Conservation (phyloP, 2,797 vertebrate species). For the Falco cherrug region DNA sequence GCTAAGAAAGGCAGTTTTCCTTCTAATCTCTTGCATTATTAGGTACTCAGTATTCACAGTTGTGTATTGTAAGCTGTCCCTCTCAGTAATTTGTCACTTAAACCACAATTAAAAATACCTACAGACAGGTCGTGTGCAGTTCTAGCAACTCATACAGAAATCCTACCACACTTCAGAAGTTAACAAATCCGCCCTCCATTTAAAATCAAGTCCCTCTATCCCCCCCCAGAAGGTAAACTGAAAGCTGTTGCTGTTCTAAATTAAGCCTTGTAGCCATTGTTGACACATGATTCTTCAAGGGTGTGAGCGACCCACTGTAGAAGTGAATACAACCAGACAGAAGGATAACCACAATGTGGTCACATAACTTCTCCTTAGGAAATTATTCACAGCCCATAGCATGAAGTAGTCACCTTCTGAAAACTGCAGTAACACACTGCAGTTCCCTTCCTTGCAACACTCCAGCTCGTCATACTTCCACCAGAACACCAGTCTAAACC, state of each 20-base stretch:
- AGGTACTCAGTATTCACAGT: not conserved
- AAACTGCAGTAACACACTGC: not conserved
- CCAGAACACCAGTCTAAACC: not conserved
- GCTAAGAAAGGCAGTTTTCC: not conserved
- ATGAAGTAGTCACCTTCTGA: not conserved
- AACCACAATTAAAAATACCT: not conserved
- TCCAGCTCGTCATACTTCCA: not conserved
- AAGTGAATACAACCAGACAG: not conserved
- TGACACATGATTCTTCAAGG: not conserved
- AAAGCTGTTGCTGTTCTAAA: not conserved
- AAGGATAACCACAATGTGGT: not conserved
- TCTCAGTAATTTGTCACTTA: not conserved
- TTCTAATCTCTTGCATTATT: not conserved
- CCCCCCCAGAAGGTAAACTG: not conserved
- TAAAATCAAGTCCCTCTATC: not conserved
- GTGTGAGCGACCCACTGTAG: accelerated
- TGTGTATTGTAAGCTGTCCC: not conserved
- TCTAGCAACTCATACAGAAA: not conserved
- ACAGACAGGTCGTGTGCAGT: not conserved
- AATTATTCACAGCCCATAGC: not conserved
- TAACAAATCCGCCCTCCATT: not conserved
- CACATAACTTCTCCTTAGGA: not conserved
- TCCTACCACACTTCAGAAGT: not conserved
- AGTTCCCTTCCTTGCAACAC: not conserved
- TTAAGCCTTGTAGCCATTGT: not conserved